A percentile compares a stretch with the other conserved stretches of the same genome.
phyloP scores from a whole-genome alignment of 2,113 vertebrate species.

The Ictidomys tridecemlineatus region DNA sequence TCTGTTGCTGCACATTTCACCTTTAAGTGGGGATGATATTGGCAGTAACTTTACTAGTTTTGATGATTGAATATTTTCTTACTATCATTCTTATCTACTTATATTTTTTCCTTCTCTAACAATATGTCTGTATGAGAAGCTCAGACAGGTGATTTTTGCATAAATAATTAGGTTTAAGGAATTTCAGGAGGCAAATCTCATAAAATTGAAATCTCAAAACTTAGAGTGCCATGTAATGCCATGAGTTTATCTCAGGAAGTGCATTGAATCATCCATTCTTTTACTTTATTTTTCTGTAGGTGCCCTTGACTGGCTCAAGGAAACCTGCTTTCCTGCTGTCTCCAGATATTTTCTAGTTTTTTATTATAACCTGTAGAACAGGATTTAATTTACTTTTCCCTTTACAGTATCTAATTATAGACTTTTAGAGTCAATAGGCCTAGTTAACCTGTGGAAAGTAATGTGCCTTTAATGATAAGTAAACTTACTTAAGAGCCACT shows the following conservation, averaged over 20 bases:
- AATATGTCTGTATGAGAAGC: not conserved
- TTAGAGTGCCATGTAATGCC: not conserved
- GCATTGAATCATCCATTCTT: not conserved
- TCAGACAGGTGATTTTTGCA: not conserved
- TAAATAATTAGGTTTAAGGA: not conserved
- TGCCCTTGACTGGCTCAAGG: not conserved
- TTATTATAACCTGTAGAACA: not conserved
- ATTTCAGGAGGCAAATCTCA: not conserved
- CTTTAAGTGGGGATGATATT: not conserved
- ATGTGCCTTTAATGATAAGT: not conserved
- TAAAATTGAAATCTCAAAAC: not conserved
- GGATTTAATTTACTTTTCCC: not conserved
- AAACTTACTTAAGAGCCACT: not conserved
- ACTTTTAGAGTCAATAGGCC: not conserved
- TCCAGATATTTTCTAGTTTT: not conserved
- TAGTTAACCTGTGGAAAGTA: conserved; percentile 19
- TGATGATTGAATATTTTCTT: not conserved
- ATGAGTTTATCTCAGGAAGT: not conserved
- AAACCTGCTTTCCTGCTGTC: not conserved
- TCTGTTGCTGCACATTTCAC: not conserved
- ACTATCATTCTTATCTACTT: not conserved
- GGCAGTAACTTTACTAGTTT: not conserved
- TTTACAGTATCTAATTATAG: not conserved
- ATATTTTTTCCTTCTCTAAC: not conserved
- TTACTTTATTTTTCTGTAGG: not conserved